Percentiles rank a stretch among this genome's conserved stretches.
Evolutionary conservation across 1,140 invertebrate genomes (phyloP).

Genomic region (Drosophila arawakana): DNA sequence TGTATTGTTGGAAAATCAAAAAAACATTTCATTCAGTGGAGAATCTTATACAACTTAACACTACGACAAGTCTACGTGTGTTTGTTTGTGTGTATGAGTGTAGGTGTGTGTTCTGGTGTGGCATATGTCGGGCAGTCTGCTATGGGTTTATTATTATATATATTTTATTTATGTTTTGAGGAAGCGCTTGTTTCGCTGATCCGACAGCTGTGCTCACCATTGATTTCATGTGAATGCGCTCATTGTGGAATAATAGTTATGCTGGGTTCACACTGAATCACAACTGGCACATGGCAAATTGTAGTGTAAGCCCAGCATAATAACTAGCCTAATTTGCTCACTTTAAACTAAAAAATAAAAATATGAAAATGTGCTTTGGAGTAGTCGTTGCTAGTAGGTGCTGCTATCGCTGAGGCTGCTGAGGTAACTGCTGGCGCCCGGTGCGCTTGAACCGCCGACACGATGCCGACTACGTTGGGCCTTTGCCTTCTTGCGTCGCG

Average conservation of each 20-base stretch:
- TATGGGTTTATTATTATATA: background rate
- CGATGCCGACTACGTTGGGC: conserved; percentile 75
- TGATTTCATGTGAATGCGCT: conserved; percentile 9
- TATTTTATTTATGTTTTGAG: background rate
- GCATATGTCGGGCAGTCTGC: conserved; percentile 28
- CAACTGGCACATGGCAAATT: too few species aligned
- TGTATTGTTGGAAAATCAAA: conserved; percentile 56
- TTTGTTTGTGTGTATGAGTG: conserved; percentile 7
- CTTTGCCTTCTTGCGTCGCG: conserved; percentile 77
- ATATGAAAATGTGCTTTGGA: conserved; percentile 40
- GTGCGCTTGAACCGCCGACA: conserved; percentile 45
- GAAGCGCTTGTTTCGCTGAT: conserved; percentile 32
- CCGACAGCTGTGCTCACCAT: conserved; percentile 25
- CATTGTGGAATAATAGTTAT: background rate
- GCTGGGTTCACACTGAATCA: too few species aligned
- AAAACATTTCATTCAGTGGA: conserved; percentile 25
- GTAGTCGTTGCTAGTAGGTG: conserved; percentile 60
- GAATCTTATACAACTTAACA: conserved; percentile 44
- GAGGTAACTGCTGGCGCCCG: conserved; percentile 65
- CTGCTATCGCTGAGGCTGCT: conserved; percentile 78
- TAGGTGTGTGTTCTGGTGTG: conserved; percentile 7
- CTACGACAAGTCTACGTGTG: conserved; percentile 54
- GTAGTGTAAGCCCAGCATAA: too few species aligned
- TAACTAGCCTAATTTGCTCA: conserved; percentile 38
- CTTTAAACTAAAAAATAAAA: conserved; percentile 25